Evolutionary conservation across 2,888 invertebrate species (phyloP).

Genomic region (Prosapia bicincta): DNA sequence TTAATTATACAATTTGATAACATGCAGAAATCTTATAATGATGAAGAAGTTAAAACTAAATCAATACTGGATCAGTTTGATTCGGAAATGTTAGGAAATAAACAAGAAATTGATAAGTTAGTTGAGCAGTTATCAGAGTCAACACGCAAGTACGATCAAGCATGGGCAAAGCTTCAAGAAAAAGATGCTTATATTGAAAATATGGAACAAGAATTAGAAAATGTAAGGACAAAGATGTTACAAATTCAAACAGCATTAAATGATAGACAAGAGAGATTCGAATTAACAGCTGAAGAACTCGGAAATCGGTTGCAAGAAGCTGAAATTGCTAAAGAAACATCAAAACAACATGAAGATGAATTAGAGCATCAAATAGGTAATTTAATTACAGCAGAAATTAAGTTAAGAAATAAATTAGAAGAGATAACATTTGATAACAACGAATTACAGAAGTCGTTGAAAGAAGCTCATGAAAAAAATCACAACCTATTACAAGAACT

Average conservation of each 20-base stretch:
- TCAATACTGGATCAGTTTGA: constrained; percentile 46
- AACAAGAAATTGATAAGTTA: constrained; percentile 46
- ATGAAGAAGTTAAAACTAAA: constrained; percentile 39
- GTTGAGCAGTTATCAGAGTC: constrained; percentile 28
- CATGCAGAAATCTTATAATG: constrained; percentile 31
- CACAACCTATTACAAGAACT: constrained; percentile 1
- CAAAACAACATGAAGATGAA: constrained; percentile 59
- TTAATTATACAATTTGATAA: constrained; percentile 32
- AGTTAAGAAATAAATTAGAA: constrained; percentile 41
- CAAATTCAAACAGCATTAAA: constrained; percentile 55
- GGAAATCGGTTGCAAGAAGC: constrained; percentile 58
- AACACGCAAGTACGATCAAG: constrained; percentile 26
- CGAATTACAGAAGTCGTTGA: constrained; percentile 3
- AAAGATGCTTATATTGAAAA: constrained; percentile 70
- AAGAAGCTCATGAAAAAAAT: constrained; percentile 3
- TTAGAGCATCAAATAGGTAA: constrained; percentile 52
- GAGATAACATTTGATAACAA: constrained; percentile 17
- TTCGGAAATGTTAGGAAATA: constrained; percentile 40
- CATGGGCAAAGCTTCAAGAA: constrained; percentile 64
- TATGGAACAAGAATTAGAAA: constrained; percentile 56
- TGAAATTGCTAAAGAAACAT: constrained; percentile 57
- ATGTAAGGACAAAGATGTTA: constrained; percentile 31
- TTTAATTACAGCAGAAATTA: constrained; percentile 55
- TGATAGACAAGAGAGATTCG: constrained; percentile 56
- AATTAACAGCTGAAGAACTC: constrained; percentile 59